Evolutionary conservation across 2,797 vertebrate species (phyloP).

Genomic region (Natrix natrix): DNA sequence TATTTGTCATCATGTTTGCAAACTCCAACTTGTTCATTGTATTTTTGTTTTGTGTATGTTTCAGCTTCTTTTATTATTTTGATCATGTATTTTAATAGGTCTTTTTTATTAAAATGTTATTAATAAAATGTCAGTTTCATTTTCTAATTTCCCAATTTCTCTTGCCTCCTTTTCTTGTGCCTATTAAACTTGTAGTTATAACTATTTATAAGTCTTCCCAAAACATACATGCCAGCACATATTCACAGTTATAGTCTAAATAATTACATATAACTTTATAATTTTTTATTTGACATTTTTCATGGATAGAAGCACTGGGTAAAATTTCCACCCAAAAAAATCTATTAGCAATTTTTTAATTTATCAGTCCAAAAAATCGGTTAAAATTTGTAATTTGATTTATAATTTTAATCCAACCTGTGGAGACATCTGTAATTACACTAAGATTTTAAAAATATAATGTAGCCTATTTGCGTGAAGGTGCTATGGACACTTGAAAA

Average conservation of each 20-base stretch:
- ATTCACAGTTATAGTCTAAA: not conserved
- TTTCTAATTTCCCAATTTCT: too few species aligned
- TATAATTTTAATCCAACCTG: not conserved
- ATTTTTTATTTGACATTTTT: not conserved
- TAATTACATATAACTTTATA: not conserved
- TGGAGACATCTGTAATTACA: not conserved
- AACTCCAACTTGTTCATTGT: too few species aligned
- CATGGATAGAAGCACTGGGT: not conserved
- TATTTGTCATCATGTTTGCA: too few species aligned
- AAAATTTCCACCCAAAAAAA: not conserved
- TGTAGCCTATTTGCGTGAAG: not conserved
- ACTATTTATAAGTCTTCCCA: not conserved
- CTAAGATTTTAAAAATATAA: not conserved
- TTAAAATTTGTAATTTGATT: not conserved
- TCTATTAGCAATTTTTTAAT: not conserved
- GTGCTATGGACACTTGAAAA: not conserved
- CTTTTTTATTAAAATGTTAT: too few species aligned
- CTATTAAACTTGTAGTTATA: not conserved
- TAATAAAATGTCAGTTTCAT: too few species aligned
- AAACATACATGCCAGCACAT: not conserved
- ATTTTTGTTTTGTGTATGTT: not conserved
- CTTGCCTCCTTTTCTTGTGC: too few species aligned
- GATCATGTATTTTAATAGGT: too few species aligned
- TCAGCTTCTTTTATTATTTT: not conserved
- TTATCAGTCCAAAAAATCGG: not conserved